phyloP scores from a whole-genome alignment of 53 echinoderm and acorn worm species.

The Zoroaster sp. region DNA sequence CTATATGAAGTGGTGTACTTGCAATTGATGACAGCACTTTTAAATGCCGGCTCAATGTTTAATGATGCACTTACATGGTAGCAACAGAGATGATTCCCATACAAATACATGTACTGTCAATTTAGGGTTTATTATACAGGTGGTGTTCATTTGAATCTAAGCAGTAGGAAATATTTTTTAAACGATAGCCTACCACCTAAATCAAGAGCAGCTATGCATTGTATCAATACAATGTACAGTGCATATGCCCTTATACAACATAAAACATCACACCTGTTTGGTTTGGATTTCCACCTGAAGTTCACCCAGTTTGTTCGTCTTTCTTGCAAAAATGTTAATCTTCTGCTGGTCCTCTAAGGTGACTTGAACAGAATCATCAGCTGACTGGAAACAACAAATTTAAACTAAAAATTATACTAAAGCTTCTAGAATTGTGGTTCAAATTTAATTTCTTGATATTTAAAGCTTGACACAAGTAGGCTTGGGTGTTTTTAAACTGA shows the following conservation, averaged over 20 bases:
- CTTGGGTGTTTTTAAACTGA: too few species aligned
- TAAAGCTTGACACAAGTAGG: too few species aligned
- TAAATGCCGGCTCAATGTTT: too few species aligned
- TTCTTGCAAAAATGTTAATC: slow-evolving; percentile 91
- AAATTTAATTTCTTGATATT: too few species aligned
- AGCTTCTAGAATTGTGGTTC: neutral
- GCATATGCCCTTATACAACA: neutral
- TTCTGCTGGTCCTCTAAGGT: slow-evolving; percentile 99
- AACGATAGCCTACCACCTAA: neutral
- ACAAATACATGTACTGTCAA: too few species aligned
- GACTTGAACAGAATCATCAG: slow-evolving; percentile 83
- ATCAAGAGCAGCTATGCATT: neutral
- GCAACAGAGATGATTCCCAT: too few species aligned
- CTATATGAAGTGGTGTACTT: too few species aligned
- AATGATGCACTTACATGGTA: too few species aligned
- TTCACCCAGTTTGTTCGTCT: slow-evolving; percentile 86
- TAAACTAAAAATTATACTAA: neutral
- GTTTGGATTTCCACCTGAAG: slow-evolving; percentile 88
- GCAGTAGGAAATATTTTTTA: too few species aligned
- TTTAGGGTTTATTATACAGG: too few species aligned
- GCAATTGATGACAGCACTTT: too few species aligned
- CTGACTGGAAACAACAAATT: slow-evolving; percentile 14
- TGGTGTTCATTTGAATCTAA: too few species aligned
- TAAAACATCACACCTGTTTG: slow-evolving; percentile 72
- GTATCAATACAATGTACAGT: neutral